Evolutionary conservation across 2,113 vertebrate species (phyloP).

Genomic region (Myanophis thanlyinensis): DNA sequence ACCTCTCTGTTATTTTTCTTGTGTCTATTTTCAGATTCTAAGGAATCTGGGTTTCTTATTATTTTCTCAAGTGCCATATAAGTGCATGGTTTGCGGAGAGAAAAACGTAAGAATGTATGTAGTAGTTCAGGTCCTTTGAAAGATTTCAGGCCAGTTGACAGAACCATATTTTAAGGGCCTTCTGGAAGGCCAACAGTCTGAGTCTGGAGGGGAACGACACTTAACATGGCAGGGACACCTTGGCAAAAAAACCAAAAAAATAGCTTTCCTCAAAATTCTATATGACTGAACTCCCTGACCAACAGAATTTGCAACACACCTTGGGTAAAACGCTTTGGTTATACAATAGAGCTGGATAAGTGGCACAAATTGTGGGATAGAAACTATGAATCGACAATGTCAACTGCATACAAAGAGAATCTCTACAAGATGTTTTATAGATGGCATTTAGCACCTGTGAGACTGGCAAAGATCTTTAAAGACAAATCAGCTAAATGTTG

Average conservation of each 20-base stretch:
- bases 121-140: background rate
- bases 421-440: too few relatives aligned
- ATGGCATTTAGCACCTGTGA: too few relatives aligned
- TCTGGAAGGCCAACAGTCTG: background rate
- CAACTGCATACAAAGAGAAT: too few relatives aligned
- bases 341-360: too few relatives aligned
- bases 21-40: background rate
- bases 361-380: too few relatives aligned
- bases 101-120: background rate
- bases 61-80: background rate
- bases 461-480: too few relatives aligned
- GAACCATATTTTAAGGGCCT: background rate
- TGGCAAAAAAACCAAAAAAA: background rate
- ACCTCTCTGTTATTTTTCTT: background rate
- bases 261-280: background rate
- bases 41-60: background rate
- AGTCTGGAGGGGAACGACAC: rapidly evolving
- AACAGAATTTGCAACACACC: background rate
- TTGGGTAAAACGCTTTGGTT: too few relatives aligned
- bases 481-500: too few relatives aligned
- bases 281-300: background rate
- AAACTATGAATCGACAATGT: too few relatives aligned
- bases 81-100: background rate
- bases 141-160: background rate
- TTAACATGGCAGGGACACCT: background rate